Conservation (phyloP, 2,113 vertebrate species). For the Saccopteryx leptura region DNA sequence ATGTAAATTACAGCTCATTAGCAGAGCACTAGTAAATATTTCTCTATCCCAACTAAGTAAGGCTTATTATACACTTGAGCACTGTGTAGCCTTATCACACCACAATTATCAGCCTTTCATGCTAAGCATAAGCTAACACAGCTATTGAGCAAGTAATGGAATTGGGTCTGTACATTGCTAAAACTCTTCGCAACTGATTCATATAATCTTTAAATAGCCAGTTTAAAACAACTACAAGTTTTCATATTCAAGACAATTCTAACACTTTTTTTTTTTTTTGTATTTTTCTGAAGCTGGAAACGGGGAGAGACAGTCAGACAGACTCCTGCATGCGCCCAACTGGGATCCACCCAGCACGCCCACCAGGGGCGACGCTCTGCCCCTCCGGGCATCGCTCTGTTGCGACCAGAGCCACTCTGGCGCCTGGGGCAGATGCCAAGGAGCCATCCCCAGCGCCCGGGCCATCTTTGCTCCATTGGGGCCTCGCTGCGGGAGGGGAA, state of each 20-base stretch:
- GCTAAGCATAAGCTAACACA: neutral
- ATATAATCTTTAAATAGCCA: neutral
- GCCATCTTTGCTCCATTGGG: too few species aligned
- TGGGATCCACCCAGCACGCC: too few species aligned
- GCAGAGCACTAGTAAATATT: conserved; percentile 62
- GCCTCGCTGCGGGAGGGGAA: too few species aligned
- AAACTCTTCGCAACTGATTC: conserved; percentile 31
- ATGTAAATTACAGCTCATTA: conserved; percentile 67
- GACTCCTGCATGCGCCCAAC: too few species aligned
- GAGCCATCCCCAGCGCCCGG: too few species aligned
- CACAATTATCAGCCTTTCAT: neutral
- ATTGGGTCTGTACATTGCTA: neutral
- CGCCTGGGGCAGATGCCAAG: too few species aligned
- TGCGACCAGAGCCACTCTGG: too few species aligned
- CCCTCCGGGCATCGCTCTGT: too few species aligned
- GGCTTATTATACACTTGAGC: conserved; percentile 22
- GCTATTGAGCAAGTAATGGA: conserved; percentile 4
- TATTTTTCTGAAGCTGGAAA: too few species aligned
- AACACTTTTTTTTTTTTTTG: too few species aligned
- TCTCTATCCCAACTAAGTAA: conserved; percentile 7
- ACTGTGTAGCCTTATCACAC: neutral
- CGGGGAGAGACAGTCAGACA: too few species aligned
- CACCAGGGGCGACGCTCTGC: too few species aligned
- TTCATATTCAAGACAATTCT: conserved; percentile 55
- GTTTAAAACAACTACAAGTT: conserved; percentile 41